Base-by-base conservation (phyloP, 2,797 vertebrate genomes). In the Enoplosus armatus region DNA sequence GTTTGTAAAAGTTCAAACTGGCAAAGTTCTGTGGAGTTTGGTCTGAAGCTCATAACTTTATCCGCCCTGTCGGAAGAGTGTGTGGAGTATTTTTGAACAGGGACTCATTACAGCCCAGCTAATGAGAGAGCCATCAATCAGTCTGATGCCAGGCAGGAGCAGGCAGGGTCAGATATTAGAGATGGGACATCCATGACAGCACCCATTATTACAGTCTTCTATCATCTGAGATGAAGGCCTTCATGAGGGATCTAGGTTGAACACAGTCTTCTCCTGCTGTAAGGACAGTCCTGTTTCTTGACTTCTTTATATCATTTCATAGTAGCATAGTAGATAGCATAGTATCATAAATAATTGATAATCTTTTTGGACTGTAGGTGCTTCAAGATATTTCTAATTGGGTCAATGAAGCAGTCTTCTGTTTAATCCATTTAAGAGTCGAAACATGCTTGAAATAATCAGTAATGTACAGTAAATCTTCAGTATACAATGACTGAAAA, bases 121-220 rank as follows among this genome's bases (percentile, higher is more conserved):
- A 90, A 91, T 85, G 78, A 81, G 82, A 77, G 73, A 53, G 85
- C 63, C 80, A 92, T 93, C 90, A 73, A 82, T 93, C 91, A 86
- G 81, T 74, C 59, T 69, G 50, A 68, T 24, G 62, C 71, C 78
- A 68, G 64, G 62, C 82, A 68, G 51, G 71, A 86, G 63, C 76
- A 72, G 80, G 47, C 72, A 47, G 35, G 56, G 83, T 85, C 87
- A 80, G 74, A 73, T 74, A 88, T 90, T 75, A 90, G 75, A 85
- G 80, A 90, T 69, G 80, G 75, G 53, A 63, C 68, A 35, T 77
- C 87, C 84, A 78, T 83, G 90, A 85, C 82, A 72, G 68, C 85
- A 75, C 83, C 65, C 77, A 85, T 90, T 89, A 89, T 88, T 83
- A 85, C 61, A 78, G 73, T 85, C 86, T 45, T 93, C 87, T 80